phyloP scores from a whole-genome alignment of 2,113 vertebrate genomes.

The Ceyx melanurus region DNA sequence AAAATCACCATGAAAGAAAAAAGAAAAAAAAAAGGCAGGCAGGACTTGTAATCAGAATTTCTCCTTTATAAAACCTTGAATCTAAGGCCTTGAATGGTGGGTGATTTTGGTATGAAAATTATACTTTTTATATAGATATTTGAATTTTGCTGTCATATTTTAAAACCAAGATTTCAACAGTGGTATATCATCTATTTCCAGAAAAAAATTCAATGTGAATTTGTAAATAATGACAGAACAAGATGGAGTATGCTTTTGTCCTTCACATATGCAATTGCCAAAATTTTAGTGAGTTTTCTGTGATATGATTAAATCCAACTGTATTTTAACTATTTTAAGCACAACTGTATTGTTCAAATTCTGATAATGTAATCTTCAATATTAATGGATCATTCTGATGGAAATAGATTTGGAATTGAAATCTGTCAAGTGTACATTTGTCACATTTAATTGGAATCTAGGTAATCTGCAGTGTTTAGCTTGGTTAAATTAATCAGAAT shows the following conservation, averaged over 20 bases:
- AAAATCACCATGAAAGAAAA: neutral
- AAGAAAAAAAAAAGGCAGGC: no score
- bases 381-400: conserved; percentile 72
- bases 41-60: neutral
- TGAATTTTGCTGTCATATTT: conserved; percentile 35
- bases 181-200: conserved; percentile 22
- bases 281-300: conserved; percentile 46
- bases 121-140: neutral
- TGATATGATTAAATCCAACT: conserved; percentile 18
- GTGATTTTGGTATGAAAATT: neutral
- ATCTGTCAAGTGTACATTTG: conserved; percentile 68
- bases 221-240: conserved; percentile 49
- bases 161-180: conserved; percentile 20
- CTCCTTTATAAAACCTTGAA: neutral
- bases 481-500: conserved; percentile 71
- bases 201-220: conserved; percentile 30
- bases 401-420: conserved; percentile 74
- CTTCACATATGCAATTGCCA: conserved; percentile 17
- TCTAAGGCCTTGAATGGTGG: neutral
- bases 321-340: conserved; percentile 12
- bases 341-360: conserved; percentile 43
- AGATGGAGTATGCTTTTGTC: neutral
- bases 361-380: conserved; percentile 54
- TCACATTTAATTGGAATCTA: conserved; percentile 75
- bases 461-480: conserved; percentile 66